Base-by-base conservation (phyloP, 92 coral and sea anemone genomes). In the Epizoanthus illoricatus region DNA sequence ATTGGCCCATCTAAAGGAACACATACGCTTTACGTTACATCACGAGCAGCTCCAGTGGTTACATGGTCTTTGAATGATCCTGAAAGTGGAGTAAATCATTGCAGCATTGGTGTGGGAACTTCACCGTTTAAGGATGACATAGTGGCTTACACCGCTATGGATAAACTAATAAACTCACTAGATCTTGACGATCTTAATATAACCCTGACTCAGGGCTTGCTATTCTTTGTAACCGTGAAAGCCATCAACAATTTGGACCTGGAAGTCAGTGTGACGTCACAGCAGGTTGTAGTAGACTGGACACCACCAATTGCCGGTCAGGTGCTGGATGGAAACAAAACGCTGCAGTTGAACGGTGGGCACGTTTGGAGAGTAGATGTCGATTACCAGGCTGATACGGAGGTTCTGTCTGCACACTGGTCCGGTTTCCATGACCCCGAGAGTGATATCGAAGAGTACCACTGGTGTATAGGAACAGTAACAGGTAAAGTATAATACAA, bases 261-360 rank as follows among this genome's bases (percentile, higher is more conserved):
- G 74, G 91, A 90, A 68, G 86, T 92, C 7, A 65, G 72, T 15
- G 59, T 94, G 28, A 75, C 83, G 83, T 90, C 98, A 71, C 90
- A 72, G 40, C 96, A 94, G 81, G 80, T 94, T 28, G 93, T 94
- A 43, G 91, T 94, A 19, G 98, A 94, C 84, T 92, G 90, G 92
- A 88, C 88, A 43, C 92, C 98, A 65, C 96, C 98, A 0, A 42
- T 71, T 21, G 75, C 76, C 41, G 98, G 98, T 4, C 65, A 36
- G 49, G 90, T 92, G 57, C 13, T 80, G 45, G 96, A 90, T 88
- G 98, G 98, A 12, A 94, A 92, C 70, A 86, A 58, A n/a, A 92
- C 98, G 2, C n/a, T 58, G 21, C 81, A 49, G 18, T 42, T 61
- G 36, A 68, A 57, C 28, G 81, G 75, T 18, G 75, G 4, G 13